Evolutionary conservation across 1,140 invertebrate genomes (phyloP), one percentile per base, ranked within the genome.

Genomic region (Magallana angulata): DNA sequence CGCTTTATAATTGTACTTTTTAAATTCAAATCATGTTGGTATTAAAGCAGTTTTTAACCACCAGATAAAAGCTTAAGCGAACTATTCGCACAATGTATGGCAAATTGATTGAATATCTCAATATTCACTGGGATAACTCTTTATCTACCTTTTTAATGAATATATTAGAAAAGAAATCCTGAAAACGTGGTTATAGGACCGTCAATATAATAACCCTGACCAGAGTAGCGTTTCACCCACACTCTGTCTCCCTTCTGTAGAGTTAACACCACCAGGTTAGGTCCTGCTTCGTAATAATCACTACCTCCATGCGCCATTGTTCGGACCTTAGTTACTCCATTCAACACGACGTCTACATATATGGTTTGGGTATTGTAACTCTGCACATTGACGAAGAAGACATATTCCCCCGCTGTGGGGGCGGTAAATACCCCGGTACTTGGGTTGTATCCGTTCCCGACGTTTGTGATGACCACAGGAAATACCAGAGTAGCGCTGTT

Each of bases 401-500:
- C 81, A 16, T 82, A 82, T 9, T n/a, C 36, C 14, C 81, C 81
- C n/a, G 3, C 16, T 7, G 16, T 18, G 18, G 81, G 81, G 18
- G 81, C 48, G 16, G 57, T 82, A 58, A 82, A 82, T 82, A 57
- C 16, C 36, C 81, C 81, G 56, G 8, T 57, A n/a, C 48, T 82
- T 5, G 81, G 57, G 8, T 82, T 82, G 57, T 82, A 82, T 82
- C 81, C 81, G 18, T 82, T 58, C 18, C 81, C 81, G 3, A 57
- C 8, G 14, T 82, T 82, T 9, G 48, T 57, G 81, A 82, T 82
- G 81, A 82, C 81, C n/a, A n/a, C n/a, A 11, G 6, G 1, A 82
- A 82, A 82, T 14, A 82, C 57, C 57, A 82, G 18, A 5, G 57
- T 82, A n/a, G 16, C 81, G 1, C 58, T 36, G 24, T 30, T 76